phyloP scores from a whole-genome alignment of 2,888 invertebrate species.

The Lasioglossum morio region DNA sequence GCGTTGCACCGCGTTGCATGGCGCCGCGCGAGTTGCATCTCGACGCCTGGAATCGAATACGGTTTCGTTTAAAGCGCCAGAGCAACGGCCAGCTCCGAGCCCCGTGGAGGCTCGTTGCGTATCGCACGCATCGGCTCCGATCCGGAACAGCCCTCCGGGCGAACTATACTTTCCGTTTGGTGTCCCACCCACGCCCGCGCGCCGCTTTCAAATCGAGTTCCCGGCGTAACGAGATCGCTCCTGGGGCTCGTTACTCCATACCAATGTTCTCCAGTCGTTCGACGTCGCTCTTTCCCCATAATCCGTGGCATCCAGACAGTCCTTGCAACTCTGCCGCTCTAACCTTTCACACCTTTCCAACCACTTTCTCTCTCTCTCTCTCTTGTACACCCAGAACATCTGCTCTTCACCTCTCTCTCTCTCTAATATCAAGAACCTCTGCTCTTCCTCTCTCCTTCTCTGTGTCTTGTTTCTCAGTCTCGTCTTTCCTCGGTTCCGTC shows the following conservation, averaged over 20 bases:
- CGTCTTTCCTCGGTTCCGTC: neutral
- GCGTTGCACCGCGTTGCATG: neutral
- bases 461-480: neutral
- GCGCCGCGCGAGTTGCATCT: neutral
- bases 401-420: too few relatives aligned
- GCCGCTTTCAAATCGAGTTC: slow-evolving; percentile 44
- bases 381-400: too few relatives aligned
- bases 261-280: slow-evolving; percentile 23
- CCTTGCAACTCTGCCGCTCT: too few relatives aligned
- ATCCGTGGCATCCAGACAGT: neutral
- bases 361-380: too few relatives aligned
- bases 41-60: slow-evolving; percentile 36
- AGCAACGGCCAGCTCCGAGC: slow-evolving; percentile 19
- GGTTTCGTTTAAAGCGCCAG: slow-evolving; percentile 47
- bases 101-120: slow-evolving; percentile 52
- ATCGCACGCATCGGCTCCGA: slow-evolving; percentile 35
- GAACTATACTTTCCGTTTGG: slow-evolving; percentile 42
- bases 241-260: slow-evolving; percentile 48
- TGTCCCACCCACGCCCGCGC: neutral
- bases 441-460: neutral
- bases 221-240: slow-evolving; percentile 50
- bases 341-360: neutral
- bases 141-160: slow-evolving; percentile 25
- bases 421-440: neutral
- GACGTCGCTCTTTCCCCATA: neutral